Evolutionary conservation across 2,113 vertebrate genomes (phyloP).

Genomic region (Regulus satrapa): DNA sequence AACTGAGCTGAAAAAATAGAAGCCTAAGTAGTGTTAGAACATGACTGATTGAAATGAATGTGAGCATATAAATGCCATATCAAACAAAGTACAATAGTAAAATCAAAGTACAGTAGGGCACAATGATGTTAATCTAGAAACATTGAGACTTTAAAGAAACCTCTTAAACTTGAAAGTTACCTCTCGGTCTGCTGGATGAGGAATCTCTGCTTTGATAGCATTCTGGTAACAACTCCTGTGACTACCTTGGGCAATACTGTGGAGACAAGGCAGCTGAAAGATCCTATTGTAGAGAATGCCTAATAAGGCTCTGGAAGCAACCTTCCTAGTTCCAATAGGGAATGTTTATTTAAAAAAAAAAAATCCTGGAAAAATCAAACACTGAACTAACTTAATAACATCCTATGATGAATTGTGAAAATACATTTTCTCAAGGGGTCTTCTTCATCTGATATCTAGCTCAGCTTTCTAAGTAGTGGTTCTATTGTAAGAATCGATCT

Average conservation of each 20-base stretch:
- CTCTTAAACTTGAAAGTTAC: background rate
- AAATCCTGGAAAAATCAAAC: background rate
- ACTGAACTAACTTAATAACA: background rate
- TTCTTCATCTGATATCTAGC: background rate
- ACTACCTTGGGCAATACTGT: background rate
- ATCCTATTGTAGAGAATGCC: background rate
- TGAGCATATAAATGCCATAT: background rate
- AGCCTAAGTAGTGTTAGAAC: background rate
- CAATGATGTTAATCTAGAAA: background rate
- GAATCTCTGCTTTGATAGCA: background rate
- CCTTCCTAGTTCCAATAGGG: background rate
- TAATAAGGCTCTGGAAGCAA: background rate
- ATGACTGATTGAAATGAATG: background rate
- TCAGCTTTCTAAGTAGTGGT: background rate
- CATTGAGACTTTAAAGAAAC: background rate
- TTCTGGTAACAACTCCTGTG: background rate
- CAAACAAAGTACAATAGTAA: background rate
- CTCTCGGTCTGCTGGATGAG: background rate
- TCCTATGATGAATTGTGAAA: background rate
- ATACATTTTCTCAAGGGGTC: background rate
- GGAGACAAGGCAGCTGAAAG: background rate
- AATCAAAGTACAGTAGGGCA: background rate
- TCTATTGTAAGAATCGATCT: background rate
- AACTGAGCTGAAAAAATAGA: background rate
- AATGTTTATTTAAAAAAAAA: background rate